These are phyloP conservation scores for Amblyopsis rosae DNA, from an alignment of 2,113 vertebrate species.

Conservation along the genomic window DNA sequence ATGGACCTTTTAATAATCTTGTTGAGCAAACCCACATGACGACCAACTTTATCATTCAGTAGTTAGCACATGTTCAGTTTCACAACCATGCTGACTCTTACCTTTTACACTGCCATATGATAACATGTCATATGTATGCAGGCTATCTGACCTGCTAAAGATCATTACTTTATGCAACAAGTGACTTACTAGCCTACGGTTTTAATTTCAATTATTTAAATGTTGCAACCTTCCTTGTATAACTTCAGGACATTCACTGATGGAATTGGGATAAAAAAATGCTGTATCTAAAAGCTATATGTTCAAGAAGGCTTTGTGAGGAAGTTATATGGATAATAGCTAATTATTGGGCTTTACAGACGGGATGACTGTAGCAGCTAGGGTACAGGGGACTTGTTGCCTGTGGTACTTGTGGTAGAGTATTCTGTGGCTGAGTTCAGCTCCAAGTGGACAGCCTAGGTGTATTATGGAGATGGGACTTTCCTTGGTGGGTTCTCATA, in stretches of 20 bases:
- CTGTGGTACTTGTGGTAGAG: background rate
- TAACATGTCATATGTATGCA: no score
- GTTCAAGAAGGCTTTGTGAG: no score
- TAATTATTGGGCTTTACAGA: background rate
- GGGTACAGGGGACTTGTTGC: background rate
- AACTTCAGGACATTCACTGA: background rate
- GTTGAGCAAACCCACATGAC: background rate
- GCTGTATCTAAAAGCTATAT: no score
- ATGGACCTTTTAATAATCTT: background rate
- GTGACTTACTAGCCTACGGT: background rate
- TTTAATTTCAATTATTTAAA: background rate
- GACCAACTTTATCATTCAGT: background rate
- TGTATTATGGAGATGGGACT: slow-evolving; percentile 18
- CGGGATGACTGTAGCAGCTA: background rate
- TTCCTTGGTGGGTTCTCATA: slow-evolving; percentile 23
- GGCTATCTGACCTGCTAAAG: background rate
- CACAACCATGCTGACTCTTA: slow-evolving; percentile 13
- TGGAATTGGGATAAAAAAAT: background rate
- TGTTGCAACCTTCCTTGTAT: background rate
- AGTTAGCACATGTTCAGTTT: background rate
- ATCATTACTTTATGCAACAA: background rate
- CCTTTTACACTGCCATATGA: slow-evolving; percentile 8
- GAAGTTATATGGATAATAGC: background rate
- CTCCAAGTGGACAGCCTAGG: slow-evolving; percentile 7
- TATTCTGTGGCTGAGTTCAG: slow-evolving; percentile 13